These are phyloP conservation scores for Alosa alosa DNA, from an alignment of 2,113 vertebrate genomes.

Conservation along the genomic window DNA sequence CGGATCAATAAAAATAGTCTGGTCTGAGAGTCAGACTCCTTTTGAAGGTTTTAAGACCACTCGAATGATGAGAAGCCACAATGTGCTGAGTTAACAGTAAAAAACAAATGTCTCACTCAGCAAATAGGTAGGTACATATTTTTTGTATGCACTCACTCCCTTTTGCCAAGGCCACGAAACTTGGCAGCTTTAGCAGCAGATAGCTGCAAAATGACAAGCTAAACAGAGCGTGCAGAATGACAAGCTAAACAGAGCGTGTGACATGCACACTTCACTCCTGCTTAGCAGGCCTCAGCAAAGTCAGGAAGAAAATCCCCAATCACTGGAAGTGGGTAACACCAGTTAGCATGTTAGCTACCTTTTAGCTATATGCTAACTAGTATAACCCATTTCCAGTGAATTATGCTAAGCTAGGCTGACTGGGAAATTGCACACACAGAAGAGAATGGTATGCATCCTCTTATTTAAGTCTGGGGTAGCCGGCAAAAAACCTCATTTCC, in stretches of 20 bases:
- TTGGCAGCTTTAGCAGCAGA: not conserved
- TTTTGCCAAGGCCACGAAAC: not conserved
- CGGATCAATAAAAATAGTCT: not conserved
- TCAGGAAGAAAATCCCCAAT: not conserved
- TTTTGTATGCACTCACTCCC: not conserved
- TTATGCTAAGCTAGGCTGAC: too few relatives aligned
- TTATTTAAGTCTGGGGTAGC: too few relatives aligned
- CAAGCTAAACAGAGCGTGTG: not conserved
- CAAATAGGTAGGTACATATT: not conserved
- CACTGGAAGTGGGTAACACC: too few relatives aligned
- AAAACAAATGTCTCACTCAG: not conserved
- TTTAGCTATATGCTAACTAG: too few relatives aligned
- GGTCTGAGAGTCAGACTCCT: not conserved
- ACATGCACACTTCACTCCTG: not conserved
- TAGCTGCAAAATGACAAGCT: not conserved
- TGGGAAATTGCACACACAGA: too few relatives aligned
- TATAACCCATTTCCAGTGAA: too few relatives aligned
- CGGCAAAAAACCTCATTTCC: too few relatives aligned
- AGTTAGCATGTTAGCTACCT: too few relatives aligned
- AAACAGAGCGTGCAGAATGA: not conserved
- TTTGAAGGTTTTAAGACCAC: not conserved
- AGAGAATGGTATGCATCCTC: too few relatives aligned
- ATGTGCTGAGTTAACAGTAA: not conserved
- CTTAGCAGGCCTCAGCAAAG: not conserved
- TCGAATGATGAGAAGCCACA: not conserved